Evolutionary conservation across 1,140 invertebrate species (phyloP), one percentile per base, ranked within the genome.

Genomic region (Trialeurodes vaporariorum): DNA sequence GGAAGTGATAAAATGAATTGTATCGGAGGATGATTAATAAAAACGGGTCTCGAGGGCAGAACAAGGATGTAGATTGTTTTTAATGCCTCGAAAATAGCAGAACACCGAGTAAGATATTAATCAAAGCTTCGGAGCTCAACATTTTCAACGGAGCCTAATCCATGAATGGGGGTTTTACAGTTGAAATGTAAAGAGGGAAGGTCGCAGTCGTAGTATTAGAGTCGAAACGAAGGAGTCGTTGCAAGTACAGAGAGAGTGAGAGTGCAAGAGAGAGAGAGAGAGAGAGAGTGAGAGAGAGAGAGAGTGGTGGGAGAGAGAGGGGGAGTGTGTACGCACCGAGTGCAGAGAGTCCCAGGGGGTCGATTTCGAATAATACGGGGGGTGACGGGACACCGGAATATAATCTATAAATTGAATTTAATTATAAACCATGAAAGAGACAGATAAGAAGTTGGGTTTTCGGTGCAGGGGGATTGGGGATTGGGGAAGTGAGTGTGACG

Each of bases 331-430:
- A n/a, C n/a, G n/a, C n/a, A n/a, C n/a, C n/a, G n/a, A n/a, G n/a
- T n/a, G n/a, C n/a, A n/a, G n/a, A n/a, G n/a, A 17, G 34, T 49
- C 34, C 34, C 34, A 49, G 34, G 34, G 34, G 34, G 34, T 49
- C 34, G 34, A 49, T 49, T 49, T 17, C 34, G 34, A 49, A 49
- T 49, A 49, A 49, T 49, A 49, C 34, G 34, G 34, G 34, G 34
- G 34, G 17, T 17, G 17, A 5, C 34, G 34, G 34, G 34, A 49
- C 34, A 49, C 34, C 34, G 34, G 34, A 17, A 49, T 17, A 49
- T 49, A 49, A 49, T 49, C 34, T 49, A 49, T 49, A 49, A 49
- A 49, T 49, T 49, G 34, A 49, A 49, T 49, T 49, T 49, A 49
- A 49, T 49, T 49, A 49, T 49, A 49, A n/a, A 49, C 34, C 34